These are phyloP conservation scores for Listronotus oregonensis DNA, from an alignment of 1,140 invertebrate species.

Conservation along the genomic window DNA sequence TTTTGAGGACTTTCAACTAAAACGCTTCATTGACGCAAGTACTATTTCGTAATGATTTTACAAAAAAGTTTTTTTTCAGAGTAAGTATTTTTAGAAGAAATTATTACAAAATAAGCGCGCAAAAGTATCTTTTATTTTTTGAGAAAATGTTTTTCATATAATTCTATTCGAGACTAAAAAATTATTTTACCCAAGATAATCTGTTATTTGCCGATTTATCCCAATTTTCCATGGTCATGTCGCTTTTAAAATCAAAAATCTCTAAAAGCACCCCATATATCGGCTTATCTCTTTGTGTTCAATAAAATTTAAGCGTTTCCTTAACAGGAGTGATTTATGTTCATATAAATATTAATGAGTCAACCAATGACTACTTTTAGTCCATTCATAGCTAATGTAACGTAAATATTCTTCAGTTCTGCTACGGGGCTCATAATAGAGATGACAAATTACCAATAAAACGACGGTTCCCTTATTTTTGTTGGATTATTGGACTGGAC, in stretches of 20 bases:
- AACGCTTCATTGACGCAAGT: no score
- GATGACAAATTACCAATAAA: slow-evolving; percentile 35
- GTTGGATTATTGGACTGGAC: slow-evolving; percentile 15
- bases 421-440: slow-evolving; percentile 21
- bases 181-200: no score
- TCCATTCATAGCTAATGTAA: slow-evolving; percentile 37
- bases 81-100: no score
- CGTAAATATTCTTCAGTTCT: slow-evolving; percentile 33
- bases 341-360: slow-evolving; percentile 35
- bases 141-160: no score
- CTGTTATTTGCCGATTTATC: slow-evolving; percentile 13
- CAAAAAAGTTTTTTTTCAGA: no score
- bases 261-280: slow-evolving; percentile 30
- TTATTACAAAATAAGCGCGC: no score
- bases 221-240: slow-evolving; percentile 28
- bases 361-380: slow-evolving; percentile 33
- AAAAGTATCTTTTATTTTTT: no score
- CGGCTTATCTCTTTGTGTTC: slow-evolving; percentile 32
- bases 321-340: slow-evolving; percentile 34
- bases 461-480: slow-evolving; percentile 30
- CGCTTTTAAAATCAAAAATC: slow-evolving; percentile 29
- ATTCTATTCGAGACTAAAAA: no score
- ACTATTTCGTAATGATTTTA: no score
- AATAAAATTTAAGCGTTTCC: slow-evolving; percentile 34
- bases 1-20: no score